phyloP scores from a whole-genome alignment of 2,113 vertebrate species.

The Pogonocichla stellata region DNA sequence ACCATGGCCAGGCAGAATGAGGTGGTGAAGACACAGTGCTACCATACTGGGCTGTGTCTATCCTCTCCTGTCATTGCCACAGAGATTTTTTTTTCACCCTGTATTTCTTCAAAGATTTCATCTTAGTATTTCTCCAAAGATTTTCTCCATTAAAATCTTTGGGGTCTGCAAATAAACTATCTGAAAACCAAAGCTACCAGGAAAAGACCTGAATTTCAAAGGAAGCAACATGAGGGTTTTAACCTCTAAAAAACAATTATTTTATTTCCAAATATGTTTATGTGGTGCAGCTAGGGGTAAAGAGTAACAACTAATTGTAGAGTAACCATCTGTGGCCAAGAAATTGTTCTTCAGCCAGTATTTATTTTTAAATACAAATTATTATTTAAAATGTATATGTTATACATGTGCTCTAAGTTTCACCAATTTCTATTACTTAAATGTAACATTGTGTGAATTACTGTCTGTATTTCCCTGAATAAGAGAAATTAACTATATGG shows the following conservation, averaged over 20 bases:
- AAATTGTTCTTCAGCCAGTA: neutral
- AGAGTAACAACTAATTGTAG: neutral
- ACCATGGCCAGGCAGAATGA: rapidly evolving
- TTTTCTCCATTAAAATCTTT: neutral
- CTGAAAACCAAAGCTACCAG: neutral
- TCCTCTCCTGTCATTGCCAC: neutral
- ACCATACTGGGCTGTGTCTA: neutral
- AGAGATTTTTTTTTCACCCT: neutral
- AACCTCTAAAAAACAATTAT: neutral
- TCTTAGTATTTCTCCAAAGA: neutral
- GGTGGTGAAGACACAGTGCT: neutral
- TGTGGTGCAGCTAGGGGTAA: neutral
- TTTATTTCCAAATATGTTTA: neutral
- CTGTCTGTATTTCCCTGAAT: neutral
- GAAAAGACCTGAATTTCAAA: neutral
- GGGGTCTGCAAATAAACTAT: neutral
- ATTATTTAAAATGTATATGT: neutral
- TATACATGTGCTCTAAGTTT: neutral
- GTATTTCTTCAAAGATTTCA: neutral
- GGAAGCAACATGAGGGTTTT: neutral
- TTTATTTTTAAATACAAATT: neutral
- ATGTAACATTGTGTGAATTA: neutral
- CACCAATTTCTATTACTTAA: neutral
- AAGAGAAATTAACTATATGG: neutral
- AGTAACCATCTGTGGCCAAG: neutral